Evolutionary conservation across 2,113 vertebrate genomes (phyloP).

Genomic region (Oceanodroma tethys): DNA sequence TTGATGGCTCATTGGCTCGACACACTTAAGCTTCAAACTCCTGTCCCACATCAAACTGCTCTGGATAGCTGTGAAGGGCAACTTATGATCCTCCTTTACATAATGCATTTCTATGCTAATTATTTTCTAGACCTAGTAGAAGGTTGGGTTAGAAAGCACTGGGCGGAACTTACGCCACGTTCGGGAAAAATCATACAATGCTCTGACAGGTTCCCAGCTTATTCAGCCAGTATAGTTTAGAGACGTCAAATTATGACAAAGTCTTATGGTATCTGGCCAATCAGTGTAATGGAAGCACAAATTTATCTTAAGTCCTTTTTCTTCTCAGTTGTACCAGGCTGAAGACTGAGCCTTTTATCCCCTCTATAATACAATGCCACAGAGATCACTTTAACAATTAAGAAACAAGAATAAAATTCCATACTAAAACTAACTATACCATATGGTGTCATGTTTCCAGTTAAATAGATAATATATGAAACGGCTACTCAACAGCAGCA

Average conservation of each 20-base stretch:
- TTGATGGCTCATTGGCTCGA: not conserved
- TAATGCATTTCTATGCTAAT: not conserved
- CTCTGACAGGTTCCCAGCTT: not conserved
- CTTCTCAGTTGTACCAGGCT: not conserved
- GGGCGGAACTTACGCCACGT: not conserved
- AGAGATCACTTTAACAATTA: not conserved
- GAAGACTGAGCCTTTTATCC: not conserved
- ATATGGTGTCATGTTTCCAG: not conserved
- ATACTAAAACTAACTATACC: not conserved
- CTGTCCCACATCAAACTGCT: not conserved
- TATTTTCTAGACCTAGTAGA: not conserved
- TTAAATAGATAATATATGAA: not conserved
- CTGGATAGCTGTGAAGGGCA: not conserved
- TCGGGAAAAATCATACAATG: not conserved
- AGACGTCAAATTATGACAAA: not conserved
- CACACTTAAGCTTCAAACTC: not conserved
- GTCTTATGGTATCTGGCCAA: not conserved
- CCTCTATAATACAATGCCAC: not conserved
- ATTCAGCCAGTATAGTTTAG: not conserved
- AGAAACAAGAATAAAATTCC: not conserved
- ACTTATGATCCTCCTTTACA: not conserved
- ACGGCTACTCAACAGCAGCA: not conserved
- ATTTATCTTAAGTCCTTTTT: not conserved
- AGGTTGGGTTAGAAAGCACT: not conserved
- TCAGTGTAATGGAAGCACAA: not conserved